Percentiles rank a stretch among this genome's conserved stretches.
These are phyloP conservation scores for Bombylius major DNA, from an alignment of 2,888 invertebrate species.

Conservation along the genomic window DNA sequence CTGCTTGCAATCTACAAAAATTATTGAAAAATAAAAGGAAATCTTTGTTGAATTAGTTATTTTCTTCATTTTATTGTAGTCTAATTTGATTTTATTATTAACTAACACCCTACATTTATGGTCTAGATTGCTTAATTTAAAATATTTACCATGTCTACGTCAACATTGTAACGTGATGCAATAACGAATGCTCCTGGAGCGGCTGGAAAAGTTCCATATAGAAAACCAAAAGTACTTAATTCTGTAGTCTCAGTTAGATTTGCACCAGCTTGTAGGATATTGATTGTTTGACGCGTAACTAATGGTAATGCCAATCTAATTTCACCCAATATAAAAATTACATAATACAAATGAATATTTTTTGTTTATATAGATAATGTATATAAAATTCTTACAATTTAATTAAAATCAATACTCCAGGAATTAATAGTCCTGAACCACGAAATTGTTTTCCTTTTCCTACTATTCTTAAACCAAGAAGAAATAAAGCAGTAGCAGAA, in stretches of 20 bases:
- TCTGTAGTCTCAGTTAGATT: conserved; percentile 65
- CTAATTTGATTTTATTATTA: too few relatives aligned
- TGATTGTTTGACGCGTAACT: conserved; percentile 74
- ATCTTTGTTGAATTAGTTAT: too few relatives aligned
- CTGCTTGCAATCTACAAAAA: conserved; percentile 69
- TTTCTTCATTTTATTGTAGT: too few relatives aligned
- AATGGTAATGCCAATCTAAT: conserved; percentile 65
- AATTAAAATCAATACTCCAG: conserved; percentile 75
- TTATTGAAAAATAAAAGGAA: conserved; percentile 6
- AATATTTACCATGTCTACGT: conserved; percentile 65
- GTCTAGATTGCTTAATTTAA: too few relatives aligned
- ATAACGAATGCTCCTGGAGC: conserved; percentile 95
- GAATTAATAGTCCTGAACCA: conserved; percentile 67
- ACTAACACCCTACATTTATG: too few relatives aligned
- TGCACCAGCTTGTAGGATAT: conserved; percentile 53
- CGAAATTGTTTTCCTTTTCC: conserved; percentile 70
- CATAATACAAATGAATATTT: not conserved
- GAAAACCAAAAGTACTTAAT: conserved; percentile 82
- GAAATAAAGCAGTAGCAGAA: conserved; percentile 80
- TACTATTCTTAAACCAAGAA: conserved; percentile 84
- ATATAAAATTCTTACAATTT: conserved; percentile 56
- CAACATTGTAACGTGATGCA: conserved; percentile 74
- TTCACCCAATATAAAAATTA: conserved; percentile 17
- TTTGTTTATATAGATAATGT: not conserved
- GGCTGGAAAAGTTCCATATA: conserved; percentile 91